A percentile compares a stretch with the other conserved stretches of the same genome.
phyloP scores from a whole-genome alignment of 2,797 vertebrate genomes.

The Squalus acanthias region DNA sequence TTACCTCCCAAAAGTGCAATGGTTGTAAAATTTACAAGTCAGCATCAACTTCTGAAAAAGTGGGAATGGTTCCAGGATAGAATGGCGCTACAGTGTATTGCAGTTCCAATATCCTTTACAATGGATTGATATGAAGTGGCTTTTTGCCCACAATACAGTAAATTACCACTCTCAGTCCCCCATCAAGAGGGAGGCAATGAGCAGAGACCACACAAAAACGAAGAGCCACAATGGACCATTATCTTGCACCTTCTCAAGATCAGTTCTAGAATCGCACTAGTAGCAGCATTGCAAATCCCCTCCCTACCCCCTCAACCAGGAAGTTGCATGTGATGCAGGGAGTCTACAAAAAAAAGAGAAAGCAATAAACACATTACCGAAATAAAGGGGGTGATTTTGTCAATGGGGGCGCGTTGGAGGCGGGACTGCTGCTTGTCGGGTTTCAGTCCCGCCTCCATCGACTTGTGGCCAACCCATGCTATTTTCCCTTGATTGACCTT shows the following conservation, averaged over 20 bases:
- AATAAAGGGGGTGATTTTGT: neutral
- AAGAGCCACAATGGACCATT: neutral
- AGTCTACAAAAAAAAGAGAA: neutral
- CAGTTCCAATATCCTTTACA: neutral
- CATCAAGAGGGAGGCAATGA: neutral
- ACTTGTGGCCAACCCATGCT: no score
- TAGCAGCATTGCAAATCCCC: neutral
- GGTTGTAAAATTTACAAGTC: neutral
- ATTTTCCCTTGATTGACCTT: no score
- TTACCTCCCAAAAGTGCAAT: neutral
- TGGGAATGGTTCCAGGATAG: neutral
- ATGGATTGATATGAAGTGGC: neutral
- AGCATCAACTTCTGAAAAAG: neutral
- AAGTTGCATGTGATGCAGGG: neutral
- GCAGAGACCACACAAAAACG: neutral
- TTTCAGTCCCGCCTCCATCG: no score
- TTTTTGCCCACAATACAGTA: neutral
- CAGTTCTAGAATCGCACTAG: neutral
- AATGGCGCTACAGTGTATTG: neutral
- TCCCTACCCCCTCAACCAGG: neutral
- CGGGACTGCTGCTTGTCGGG: no score
- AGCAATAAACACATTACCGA: neutral
- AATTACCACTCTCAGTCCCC: neutral
- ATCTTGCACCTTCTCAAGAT: neutral
- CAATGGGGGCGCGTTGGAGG: no score